Conservation (phyloP, 2,797 vertebrate species). For the Fringilla coelebs region DNA sequence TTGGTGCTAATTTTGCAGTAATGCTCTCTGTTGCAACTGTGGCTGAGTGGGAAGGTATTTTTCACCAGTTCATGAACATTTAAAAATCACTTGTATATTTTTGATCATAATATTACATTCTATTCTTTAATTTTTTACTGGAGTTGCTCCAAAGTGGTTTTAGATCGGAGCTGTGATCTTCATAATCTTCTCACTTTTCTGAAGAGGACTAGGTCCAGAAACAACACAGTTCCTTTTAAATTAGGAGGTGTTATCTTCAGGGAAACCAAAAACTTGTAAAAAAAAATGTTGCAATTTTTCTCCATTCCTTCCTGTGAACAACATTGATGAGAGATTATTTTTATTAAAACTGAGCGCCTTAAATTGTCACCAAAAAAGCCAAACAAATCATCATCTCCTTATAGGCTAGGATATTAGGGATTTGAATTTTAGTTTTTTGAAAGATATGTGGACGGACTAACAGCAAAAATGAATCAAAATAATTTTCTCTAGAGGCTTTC, state of each 20-base stretch:
- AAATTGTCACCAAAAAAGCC: not conserved
- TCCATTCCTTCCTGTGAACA: not conserved
- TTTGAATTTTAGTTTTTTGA: not conserved
- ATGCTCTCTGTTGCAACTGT: not conserved
- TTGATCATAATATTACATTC: not conserved
- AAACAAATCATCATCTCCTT: not conserved
- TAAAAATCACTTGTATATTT: slow-evolving; percentile 6
- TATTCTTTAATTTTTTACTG: not conserved
- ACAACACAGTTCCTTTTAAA: not conserved
- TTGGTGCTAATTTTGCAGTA: slow-evolving; percentile 37
- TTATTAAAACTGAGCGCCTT: not conserved
- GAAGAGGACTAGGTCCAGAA: not conserved
- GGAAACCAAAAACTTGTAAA: not conserved
- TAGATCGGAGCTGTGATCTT: not conserved
- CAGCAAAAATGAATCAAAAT: not conserved
- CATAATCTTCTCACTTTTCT: not conserved
- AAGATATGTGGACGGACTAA: not conserved
- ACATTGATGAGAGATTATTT: not conserved
- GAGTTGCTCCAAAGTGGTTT: not conserved
- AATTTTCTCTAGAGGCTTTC: not conserved
- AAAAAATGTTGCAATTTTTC: not conserved
- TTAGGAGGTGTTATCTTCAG: not conserved
- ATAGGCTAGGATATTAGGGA: not conserved
- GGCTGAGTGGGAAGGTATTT: slow-evolving; percentile 2
- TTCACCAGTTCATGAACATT: not conserved